A percentile compares a stretch with the other conserved stretches of the same genome.
Conservation (phyloP, 1,140 invertebrate genomes). For the Leptinotarsa defecta region DNA sequence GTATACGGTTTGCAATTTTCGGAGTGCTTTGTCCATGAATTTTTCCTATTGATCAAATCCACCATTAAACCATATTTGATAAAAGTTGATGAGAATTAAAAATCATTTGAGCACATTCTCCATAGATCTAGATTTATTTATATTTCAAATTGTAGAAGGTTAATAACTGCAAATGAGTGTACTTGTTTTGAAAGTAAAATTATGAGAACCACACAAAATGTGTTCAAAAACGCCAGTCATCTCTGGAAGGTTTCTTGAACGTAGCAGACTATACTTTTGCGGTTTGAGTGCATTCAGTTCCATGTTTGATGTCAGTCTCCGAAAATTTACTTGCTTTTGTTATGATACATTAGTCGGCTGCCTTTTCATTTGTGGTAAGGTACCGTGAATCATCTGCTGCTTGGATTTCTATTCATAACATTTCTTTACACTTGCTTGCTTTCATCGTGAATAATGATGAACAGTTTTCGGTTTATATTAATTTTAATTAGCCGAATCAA, state of each 20-base stretch:
- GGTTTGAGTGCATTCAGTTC: constrained; percentile 19
- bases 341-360: constrained; percentile 24
- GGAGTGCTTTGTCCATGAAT: too few species aligned
- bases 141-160: too few species aligned
- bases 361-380: constrained; percentile 2
- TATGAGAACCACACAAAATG: too few species aligned
- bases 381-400: constrained; percentile 19
- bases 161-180: too few species aligned
- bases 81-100: too few species aligned
- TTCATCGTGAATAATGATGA: neutral
- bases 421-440: constrained; percentile 24
- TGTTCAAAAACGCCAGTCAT: neutral
- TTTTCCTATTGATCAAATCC: too few species aligned
- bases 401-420: constrained; percentile 22
- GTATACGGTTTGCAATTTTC: too few species aligned
- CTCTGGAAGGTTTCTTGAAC: constrained; percentile 1
- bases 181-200: too few species aligned
- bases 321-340: constrained; percentile 30
- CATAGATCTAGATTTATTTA: too few species aligned
- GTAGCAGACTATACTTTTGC: neutral
- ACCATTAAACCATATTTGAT: too few species aligned
- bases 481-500: neutral
- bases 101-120: too few species aligned
- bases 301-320: constrained; percentile 6
- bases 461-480: neutral